A percentile compares a stretch with the other conserved stretches of the same genome.
phyloP scores from a whole-genome alignment of 2,888 invertebrate genomes.

The Drosophila acutilabella region DNA sequence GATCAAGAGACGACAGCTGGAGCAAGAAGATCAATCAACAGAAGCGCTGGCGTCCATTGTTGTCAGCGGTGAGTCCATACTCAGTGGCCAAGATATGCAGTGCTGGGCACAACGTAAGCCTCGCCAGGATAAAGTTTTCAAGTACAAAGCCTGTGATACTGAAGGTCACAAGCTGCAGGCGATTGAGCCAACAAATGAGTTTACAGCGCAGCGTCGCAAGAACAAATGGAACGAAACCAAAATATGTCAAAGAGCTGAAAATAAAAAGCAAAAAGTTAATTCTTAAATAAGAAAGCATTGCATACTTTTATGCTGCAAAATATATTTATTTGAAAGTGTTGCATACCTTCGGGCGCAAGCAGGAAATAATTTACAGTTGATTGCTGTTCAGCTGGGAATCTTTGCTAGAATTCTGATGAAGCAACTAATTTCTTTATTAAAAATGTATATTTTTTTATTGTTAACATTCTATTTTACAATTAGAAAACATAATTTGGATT shows the following conservation, averaged over 20 bases:
- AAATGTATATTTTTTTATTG: no score
- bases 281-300: neutral
- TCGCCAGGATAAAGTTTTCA: constrained; percentile 64
- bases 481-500: no score
- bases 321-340: no score
- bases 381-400: no score
- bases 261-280: neutral
- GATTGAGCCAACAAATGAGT: constrained; percentile 70
- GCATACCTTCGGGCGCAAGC: no score
- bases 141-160: constrained; percentile 56
- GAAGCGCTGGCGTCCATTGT: constrained; percentile 30
- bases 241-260: constrained; percentile 49
- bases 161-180: constrained; percentile 40
- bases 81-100: constrained; percentile 58
- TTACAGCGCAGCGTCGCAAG: constrained; percentile 64
- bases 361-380: neutral
- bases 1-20: constrained; percentile 62
- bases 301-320: neutral
- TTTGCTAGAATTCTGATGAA: no score
- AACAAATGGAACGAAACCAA: constrained; percentile 78
- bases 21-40: neutral
- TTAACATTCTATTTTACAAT: no score
- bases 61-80: constrained; percentile 62
- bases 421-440: no score
- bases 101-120: constrained; percentile 64